Conservation (phyloP, 2,113 vertebrate genomes). For the Morphnarchus princeps region DNA sequence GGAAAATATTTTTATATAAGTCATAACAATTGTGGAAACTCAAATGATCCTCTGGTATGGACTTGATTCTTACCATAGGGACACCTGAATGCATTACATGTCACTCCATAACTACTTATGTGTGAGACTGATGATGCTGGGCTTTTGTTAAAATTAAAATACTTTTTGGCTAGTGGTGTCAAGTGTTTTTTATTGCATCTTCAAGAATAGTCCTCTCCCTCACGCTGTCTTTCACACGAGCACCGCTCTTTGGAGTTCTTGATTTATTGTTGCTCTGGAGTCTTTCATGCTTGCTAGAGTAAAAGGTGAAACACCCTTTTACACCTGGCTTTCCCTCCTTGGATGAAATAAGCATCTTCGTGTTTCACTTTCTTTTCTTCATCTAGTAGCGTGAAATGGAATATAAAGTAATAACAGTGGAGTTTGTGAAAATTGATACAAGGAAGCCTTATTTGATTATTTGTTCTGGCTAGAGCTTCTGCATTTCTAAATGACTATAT, state of each 20-base stretch:
- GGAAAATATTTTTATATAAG: not conserved
- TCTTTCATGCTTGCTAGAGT: not conserved
- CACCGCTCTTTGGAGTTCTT: not conserved
- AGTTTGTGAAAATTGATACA: not conserved
- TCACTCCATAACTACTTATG: not conserved
- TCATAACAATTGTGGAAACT: not conserved
- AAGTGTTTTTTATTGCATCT: not conserved
- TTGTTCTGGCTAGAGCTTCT: not conserved
- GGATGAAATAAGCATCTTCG: not conserved
- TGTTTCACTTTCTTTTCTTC: not conserved
- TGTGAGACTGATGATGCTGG: not conserved
- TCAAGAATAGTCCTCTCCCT: not conserved
- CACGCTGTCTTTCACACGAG: not conserved
- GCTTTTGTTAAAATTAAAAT: constrained; percentile 49
- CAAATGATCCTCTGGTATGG: not conserved
- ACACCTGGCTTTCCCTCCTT: not conserved
- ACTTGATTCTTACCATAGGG: not conserved
- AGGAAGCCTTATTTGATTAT: not conserved
- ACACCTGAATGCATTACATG: not conserved
- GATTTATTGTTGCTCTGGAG: not conserved
- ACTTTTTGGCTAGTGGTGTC: constrained; percentile 4
- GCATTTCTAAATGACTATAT: not conserved
- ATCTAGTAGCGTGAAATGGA: not conserved
- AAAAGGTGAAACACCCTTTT: not conserved
- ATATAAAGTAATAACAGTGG: not conserved